These are phyloP conservation scores for Stramonita haemastoma DNA, from an alignment of 2,888 invertebrate species.

Conservation along the genomic window DNA sequence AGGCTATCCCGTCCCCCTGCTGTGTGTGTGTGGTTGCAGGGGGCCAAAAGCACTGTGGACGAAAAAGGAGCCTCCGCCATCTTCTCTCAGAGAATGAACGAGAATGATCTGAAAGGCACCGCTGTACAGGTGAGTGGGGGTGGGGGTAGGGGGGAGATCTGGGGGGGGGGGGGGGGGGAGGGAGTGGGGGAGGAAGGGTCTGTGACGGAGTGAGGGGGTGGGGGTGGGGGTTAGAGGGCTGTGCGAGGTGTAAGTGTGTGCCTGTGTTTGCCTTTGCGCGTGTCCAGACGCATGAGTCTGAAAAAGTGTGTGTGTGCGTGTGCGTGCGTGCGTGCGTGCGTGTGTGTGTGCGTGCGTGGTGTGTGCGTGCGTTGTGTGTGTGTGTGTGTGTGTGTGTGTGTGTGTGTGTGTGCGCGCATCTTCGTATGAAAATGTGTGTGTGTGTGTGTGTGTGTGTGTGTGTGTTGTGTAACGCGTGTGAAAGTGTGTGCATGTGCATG, in stretches of 20 bases:
- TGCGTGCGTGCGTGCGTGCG: background rate
- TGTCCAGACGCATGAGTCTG: too few relatives aligned
- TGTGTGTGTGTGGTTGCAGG: constrained; percentile 79
- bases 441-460: background rate
- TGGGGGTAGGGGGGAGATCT: background rate
- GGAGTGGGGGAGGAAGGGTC: background rate
- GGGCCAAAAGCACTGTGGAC: constrained; percentile 85
- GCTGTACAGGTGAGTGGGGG: constrained; percentile 62
- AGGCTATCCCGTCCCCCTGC: too few relatives aligned
- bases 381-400: constrained; percentile 10
- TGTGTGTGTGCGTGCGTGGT: constrained; percentile 14
- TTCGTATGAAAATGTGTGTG: background rate
- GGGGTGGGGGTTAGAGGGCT: background rate
- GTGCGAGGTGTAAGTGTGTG: background rate
- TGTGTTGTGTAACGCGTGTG: background rate
- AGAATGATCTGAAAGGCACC: constrained; percentile 59
- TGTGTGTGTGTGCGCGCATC: background rate
- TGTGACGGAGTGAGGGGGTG: background rate
- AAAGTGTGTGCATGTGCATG: background rate
- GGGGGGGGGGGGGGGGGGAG: background rate
- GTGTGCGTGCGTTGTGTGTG: constrained; percentile 9
- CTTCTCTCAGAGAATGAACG: constrained; percentile 80
- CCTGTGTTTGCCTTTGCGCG: background rate
- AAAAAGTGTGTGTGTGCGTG: constrained; percentile 15
- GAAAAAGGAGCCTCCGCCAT: constrained; percentile 84